Evolutionary conservation across 2,797 vertebrate genomes (phyloP).

Genomic region (Chelmon rostratus): DNA sequence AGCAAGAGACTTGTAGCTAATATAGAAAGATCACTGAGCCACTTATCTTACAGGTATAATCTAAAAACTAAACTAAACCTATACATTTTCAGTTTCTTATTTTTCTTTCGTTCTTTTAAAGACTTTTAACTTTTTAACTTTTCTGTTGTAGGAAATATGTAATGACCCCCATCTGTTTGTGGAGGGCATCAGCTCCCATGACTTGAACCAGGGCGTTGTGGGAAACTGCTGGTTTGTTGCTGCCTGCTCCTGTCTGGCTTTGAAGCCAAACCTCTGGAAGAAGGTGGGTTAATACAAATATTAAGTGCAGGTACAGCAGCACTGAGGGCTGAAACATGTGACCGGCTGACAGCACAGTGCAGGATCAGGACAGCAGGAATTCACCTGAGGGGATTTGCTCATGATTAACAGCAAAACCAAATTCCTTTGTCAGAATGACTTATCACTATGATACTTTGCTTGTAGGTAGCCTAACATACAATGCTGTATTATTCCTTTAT

Average conservation of each 20-base stretch:
- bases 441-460: background rate
- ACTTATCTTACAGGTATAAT: background rate
- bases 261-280: constrained; percentile 91
- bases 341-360: background rate
- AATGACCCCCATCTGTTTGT: constrained; percentile 90
- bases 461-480: background rate
- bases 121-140: background rate
- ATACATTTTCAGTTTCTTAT: background rate
- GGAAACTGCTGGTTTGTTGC: constrained; percentile 97
- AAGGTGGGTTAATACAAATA: constrained; percentile 81
- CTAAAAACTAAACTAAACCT: background rate
- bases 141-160: constrained; percentile 87
- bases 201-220: constrained; percentile 91
- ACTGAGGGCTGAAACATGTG: background rate
- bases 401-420: background rate
- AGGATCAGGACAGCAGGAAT: background rate
- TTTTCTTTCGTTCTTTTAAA: too few relatives aligned
- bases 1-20: background rate
- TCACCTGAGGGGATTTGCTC: constrained; percentile 2
- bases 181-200: constrained; percentile 92
- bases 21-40: background rate
- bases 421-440: background rate
- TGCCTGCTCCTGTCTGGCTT: constrained; percentile 95
- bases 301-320: background rate
- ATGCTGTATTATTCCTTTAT: background rate